These are phyloP conservation scores for Zingel zingel DNA, from an alignment of 2,113 vertebrate species.

Conservation along the genomic window DNA sequence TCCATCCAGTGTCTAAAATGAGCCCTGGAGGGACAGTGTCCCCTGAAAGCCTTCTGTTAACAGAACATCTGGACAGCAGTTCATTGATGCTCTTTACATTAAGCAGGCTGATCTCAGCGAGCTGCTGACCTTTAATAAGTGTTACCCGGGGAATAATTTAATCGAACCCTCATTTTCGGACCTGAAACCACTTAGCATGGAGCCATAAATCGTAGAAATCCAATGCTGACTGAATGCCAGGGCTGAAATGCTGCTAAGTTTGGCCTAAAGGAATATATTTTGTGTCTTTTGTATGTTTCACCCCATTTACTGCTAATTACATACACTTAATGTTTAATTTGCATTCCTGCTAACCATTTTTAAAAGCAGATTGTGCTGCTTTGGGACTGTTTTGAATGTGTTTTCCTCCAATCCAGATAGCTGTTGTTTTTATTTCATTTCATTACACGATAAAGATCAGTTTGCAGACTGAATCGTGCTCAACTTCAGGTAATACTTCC, in stretches of 20 bases:
- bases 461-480: slow-evolving; percentile 1
- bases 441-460: slow-evolving; percentile 1
- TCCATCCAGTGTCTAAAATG: slow-evolving; percentile 7
- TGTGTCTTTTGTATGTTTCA: slow-evolving; percentile 16
- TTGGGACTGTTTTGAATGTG: slow-evolving; percentile 10
- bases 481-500: not conserved
- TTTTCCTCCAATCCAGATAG: slow-evolving; percentile 12
- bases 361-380: not conserved
- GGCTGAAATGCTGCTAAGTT: slow-evolving; percentile 35
- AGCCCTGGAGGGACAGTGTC: slow-evolving; percentile 8
- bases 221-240: slow-evolving; percentile 25
- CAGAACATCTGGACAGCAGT: slow-evolving; percentile 22
- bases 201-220: slow-evolving; percentile 58
- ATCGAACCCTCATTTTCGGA: slow-evolving; percentile 57
- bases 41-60: slow-evolving; percentile 48
- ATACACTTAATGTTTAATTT: slow-evolving; percentile 44
- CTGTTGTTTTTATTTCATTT: slow-evolving; percentile 26
- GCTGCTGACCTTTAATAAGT: slow-evolving; percentile 56
- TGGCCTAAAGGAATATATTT: slow-evolving; percentile 5
- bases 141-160: slow-evolving; percentile 55
- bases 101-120: slow-evolving; percentile 40
- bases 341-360: slow-evolving; percentile 33
- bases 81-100: slow-evolving; percentile 41
- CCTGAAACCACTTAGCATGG: slow-evolving; percentile 54
- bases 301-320: slow-evolving; percentile 53